Base-by-base conservation (phyloP, 2,113 vertebrate genomes). In the Hypomesus transpacificus region DNA sequence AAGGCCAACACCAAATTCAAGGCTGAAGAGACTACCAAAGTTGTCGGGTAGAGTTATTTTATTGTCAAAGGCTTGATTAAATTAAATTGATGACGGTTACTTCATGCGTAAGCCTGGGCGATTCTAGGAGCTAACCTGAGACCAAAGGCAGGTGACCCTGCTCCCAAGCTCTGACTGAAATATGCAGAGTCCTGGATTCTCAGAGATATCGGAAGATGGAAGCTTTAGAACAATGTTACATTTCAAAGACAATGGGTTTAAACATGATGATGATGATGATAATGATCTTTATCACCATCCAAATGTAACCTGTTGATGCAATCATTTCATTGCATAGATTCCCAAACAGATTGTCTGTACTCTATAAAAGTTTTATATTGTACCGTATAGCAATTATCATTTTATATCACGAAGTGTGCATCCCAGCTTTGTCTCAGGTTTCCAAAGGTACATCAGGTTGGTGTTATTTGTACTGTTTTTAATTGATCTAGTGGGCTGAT, bases 1-100 rank as follows among this genome's bases (percentile, higher is more conserved):
- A 87, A 71, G 0, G 67, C 76, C 57, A 52, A 82, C n/a, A 68
- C 66, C 57, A 93, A 84, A 77, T 78, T 83, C n/a, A 89, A 86
- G 66, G 73, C 83, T 24, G 79, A 81, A 73, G 89, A 93, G 76
- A 69, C 83, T 74, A 77, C 80, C 34, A 84, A 83, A 74, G 20
- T 26, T 22, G 79, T 80, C 39, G 74, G 75, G 46, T 88, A 87
- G 75, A 86, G 20, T 52, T 50, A 73, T 4, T 50, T 61, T 4
- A 14, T 31, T 14, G 20, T 46, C 14, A 17, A 57, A 13, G 17
- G 13, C 14, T 46, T 46, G 9, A 46, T 11, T 1, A 46, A 46
- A 46, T 46, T 46, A 5, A 46, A 7, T 46, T 46, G 39, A 46
- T 46, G 39, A 11, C 13, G 39, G 39, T 46, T 11, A 46, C 39